Evolutionary conservation across 2,113 vertebrate species (phyloP), one percentile per base, ranked within the genome.

Genomic region (Prolemur simus): DNA sequence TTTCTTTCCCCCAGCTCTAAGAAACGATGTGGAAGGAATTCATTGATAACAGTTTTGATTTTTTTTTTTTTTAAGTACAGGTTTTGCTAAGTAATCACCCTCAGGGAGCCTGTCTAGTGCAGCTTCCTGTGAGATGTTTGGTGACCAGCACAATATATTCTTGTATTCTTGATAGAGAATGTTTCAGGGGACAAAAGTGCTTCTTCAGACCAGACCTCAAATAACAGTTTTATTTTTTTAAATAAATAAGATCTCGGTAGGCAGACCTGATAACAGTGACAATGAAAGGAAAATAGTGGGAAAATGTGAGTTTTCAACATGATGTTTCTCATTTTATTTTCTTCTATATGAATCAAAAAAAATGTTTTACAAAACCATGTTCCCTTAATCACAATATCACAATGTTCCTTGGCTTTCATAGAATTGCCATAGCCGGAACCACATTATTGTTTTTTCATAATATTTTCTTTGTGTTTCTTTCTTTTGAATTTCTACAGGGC

Each of bases 11-110:
- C 94, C 95, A 94, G 98, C 97, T 98, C 98, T 98, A 98, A 98
- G 98, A 98, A 98, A 98, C 98, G 96, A 94, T 95, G 96, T 98
- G 93, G 96, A 98, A 99, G 97, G 98, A 98, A 99, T 99, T 99
- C 99, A 99, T 99, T 99, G 98, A 98, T 98, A 98, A 98, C 97
- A 92, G 80, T 97, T 76, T 98, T 98, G 98, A 98, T 98, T 97
- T 80, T 97, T 93, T 11, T 63, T 76, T 91, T 91, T 95, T 96
- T 98, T 89, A 56, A 98, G 97, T 95, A 89, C 68, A 94, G 96
- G 97, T 98, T 99, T 98, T 98, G 98, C 99, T 98, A 98, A 98
- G 96, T 98, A 97, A 87, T 96, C 83, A 25, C 89, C 97, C 97
- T 98, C 97, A 97, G 98, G 97, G 98, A 98, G 98, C 97, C 98